These are phyloP conservation scores for Harpagifer antarcticus DNA, from an alignment of 2,797 vertebrate species.

Conservation along the genomic window DNA sequence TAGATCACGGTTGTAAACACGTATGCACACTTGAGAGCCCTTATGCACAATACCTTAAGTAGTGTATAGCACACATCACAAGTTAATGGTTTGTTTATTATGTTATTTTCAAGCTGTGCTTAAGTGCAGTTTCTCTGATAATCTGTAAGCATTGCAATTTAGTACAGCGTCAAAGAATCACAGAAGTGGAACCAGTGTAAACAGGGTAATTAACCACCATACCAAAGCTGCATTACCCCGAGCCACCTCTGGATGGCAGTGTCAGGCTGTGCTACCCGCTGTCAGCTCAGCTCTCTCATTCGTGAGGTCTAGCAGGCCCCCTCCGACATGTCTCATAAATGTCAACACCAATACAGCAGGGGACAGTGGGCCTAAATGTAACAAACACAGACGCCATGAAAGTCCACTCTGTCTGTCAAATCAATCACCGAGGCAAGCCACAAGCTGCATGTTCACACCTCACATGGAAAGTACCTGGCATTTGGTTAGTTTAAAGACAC, in stretches of 20 bases:
- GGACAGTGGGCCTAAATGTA: constrained; percentile 95
- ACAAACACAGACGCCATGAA: constrained; percentile 95
- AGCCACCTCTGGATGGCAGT: constrained; percentile 85
- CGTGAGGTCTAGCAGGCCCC: constrained; percentile 86
- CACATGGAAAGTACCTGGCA: constrained; percentile 80
- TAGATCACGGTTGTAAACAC: constrained; percentile 33
- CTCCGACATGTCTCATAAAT: constrained; percentile 97
- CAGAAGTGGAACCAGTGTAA: constrained; percentile 48
- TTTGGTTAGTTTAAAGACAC: constrained; percentile 87
- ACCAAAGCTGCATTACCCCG: constrained; percentile 33
- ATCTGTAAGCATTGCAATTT: constrained; percentile 33
- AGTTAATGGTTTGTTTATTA: constrained; percentile 26
- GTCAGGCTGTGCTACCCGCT: constrained; percentile 75
- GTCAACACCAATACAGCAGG: constrained; percentile 97
- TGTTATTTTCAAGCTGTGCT: constrained; percentile 17
- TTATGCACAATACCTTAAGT: not conserved
- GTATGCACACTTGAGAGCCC: constrained; percentile 12
- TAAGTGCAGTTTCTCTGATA: constrained; percentile 27
- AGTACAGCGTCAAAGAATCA: constrained; percentile 40
- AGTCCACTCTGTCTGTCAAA: constrained; percentile 96
- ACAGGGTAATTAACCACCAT: constrained; percentile 39
- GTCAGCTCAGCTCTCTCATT: constrained; percentile 71
- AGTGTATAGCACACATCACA: not conserved
- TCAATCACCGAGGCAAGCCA: constrained; percentile 89
- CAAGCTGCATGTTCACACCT: constrained; percentile 83